phyloP scores from a whole-genome alignment of 2,113 vertebrate species.

The Agelaius phoeniceus region DNA sequence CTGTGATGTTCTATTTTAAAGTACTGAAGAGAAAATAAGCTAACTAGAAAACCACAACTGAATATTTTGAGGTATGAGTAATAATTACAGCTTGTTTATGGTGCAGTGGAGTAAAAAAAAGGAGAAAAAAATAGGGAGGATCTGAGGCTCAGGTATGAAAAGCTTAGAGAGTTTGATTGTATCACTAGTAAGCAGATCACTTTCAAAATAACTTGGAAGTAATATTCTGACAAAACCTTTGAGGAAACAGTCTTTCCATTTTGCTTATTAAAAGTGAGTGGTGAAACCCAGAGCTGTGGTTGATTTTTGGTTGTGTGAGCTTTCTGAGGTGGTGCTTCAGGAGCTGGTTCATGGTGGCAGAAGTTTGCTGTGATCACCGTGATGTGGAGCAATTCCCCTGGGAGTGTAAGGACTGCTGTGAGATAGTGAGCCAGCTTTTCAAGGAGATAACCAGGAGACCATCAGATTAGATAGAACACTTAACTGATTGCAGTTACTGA shows the following conservation, averaged over 20 bases:
- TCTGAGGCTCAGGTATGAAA: background rate
- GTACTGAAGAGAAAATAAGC: background rate
- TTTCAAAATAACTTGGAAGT: background rate
- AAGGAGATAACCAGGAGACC: background rate
- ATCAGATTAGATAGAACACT: background rate
- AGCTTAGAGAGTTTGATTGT: background rate
- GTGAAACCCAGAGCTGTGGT: background rate
- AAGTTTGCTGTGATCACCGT: background rate
- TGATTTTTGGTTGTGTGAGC: background rate
- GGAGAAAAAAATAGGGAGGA: background rate
- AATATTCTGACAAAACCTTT: background rate
- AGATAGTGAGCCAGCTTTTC: background rate
- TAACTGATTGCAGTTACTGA: background rate
- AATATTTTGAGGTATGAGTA: background rate
- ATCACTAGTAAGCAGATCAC: background rate
- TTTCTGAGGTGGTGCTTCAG: background rate
- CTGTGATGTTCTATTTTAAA: background rate
- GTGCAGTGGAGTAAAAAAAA: background rate
- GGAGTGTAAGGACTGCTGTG: background rate
- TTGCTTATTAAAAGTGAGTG: background rate
- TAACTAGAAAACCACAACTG: conserved; percentile 6
- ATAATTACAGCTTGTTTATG: background rate
- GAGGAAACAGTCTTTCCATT: background rate
- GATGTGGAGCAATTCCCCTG: background rate
- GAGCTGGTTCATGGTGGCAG: background rate